Evolutionary conservation across 2,797 vertebrate genomes (phyloP).

Genomic region (Sebastes jordani): DNA sequence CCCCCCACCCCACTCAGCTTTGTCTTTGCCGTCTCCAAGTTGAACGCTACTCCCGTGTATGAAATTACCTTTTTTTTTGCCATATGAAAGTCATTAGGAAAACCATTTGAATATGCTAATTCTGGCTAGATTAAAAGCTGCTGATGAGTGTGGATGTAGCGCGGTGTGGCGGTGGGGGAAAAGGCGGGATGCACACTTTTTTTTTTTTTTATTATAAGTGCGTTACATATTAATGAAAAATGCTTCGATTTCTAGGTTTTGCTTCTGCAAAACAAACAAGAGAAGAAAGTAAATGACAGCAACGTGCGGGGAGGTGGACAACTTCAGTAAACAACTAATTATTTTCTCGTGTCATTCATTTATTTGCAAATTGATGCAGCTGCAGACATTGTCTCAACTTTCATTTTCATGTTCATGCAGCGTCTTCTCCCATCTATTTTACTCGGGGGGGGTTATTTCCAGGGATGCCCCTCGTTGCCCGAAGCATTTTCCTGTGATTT

Average conservation of each 20-base stretch:
- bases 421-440: background rate
- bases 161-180: background rate
- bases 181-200: constrained; percentile 8
- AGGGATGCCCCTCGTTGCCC: background rate
- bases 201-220: constrained; percentile 3
- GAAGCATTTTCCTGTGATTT: background rate
- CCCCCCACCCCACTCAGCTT: constrained; percentile 20
- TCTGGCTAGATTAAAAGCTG: constrained; percentile 71
- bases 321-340: background rate
- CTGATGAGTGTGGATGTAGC: constrained; percentile 60
- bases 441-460: background rate
- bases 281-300: background rate
- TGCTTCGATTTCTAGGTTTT: background rate
- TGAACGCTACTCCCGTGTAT: constrained; percentile 50
- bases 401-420: background rate
- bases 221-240: constrained; percentile 1
- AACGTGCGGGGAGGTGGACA: background rate
- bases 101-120: constrained; percentile 76
- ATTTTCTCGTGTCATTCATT: background rate
- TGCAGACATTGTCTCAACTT: background rate
- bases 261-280: background rate
- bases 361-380: background rate
- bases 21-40: constrained; percentile 61
- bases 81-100: constrained; percentile 77
- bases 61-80: constrained; percentile 72